Percentiles rank a stretch among this genome's conserved stretches.
Conservation (phyloP, 2,113 vertebrate species). For the Cariama cristata region DNA sequence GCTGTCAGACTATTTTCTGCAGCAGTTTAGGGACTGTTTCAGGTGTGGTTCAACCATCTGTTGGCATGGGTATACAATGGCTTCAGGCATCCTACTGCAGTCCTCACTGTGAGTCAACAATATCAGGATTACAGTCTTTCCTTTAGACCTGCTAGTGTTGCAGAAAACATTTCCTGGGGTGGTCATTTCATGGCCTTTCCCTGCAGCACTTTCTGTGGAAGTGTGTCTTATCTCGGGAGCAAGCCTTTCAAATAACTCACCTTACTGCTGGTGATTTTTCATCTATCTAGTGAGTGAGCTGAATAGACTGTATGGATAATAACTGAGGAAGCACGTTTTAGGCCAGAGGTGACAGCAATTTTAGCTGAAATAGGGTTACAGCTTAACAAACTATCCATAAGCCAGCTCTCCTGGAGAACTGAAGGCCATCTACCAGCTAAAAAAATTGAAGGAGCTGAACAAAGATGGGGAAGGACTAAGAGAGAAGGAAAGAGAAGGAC, state of each 20-base stretch:
- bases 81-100: neutral
- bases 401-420: neutral
- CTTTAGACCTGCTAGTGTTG: neutral
- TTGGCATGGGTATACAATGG: neutral
- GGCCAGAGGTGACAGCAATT: neutral
- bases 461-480: neutral
- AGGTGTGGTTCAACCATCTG: neutral
- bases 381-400: neutral
- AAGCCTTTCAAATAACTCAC: neutral
- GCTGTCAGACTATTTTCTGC: neutral
- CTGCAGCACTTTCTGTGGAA: neutral
- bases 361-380: neutral
- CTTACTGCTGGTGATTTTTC: neutral
- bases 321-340: neutral
- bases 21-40: neutral
- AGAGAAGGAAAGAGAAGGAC: neutral
- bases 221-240: neutral
- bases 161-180: neutral
- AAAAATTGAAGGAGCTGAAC: neutral
- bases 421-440: neutral
- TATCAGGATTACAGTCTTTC: neutral
- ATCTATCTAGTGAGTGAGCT: neutral
- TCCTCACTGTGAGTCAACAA: neutral
- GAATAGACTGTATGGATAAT: neutral
- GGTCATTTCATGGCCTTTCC: neutral